Conservation (phyloP, 2,113 vertebrate species). For the Aspiorhynchus laticeps region DNA sequence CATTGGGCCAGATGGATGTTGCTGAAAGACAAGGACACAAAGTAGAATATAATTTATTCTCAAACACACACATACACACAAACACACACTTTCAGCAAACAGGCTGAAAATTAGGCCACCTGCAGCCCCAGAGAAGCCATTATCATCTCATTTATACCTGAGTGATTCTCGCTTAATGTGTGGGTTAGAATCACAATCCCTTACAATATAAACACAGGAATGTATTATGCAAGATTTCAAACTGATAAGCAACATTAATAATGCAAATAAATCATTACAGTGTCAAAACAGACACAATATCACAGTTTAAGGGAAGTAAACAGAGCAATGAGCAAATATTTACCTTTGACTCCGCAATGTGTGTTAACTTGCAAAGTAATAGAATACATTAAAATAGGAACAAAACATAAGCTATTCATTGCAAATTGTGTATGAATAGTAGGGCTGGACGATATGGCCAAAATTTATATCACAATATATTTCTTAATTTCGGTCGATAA, state of each 20-base stretch:
- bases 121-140: conserved; percentile 2
- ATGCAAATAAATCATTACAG: conserved; percentile 15
- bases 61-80: neutral
- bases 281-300: conserved; percentile 6
- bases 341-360: conserved; percentile 80
- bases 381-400: conserved; percentile 61
- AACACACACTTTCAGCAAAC: conserved; percentile 9
- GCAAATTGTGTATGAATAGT: neutral
- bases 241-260: neutral
- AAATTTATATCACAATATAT: too few species aligned
- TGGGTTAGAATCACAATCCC: neutral
- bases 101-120: conserved; percentile 2
- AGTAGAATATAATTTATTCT: conserved; percentile 62
- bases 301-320: conserved; percentile 16
- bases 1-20: conserved; percentile 89
- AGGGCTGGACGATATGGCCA: too few species aligned
- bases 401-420: conserved; percentile 22
- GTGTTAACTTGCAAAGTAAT: conserved; percentile 76
- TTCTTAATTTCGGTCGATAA: too few species aligned
- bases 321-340: conserved; percentile 49
- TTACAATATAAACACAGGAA: neutral
- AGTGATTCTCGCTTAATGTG: conserved; percentile 1
- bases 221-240: neutral
- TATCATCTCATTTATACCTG: conserved; percentile 7
- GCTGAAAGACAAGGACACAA: conserved; percentile 60